A percentile compares a stretch with the other conserved stretches of the same genome.
Evolutionary conservation across 2,113 vertebrate genomes (phyloP).

Genomic region (Craseonycteris thonglongyai): DNA sequence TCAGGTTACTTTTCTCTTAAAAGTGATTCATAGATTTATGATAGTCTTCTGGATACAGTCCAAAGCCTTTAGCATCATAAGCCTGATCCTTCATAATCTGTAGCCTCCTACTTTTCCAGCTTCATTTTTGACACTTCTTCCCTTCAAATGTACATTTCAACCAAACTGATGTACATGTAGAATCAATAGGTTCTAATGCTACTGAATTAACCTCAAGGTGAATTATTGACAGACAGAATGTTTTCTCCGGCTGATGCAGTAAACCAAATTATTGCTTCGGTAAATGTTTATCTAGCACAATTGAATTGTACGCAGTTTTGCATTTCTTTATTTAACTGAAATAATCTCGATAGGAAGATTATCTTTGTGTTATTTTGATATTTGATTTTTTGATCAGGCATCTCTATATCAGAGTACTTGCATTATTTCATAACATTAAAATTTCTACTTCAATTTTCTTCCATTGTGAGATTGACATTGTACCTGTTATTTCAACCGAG

Average conservation of each 20-base stretch:
- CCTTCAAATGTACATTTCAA: neutral
- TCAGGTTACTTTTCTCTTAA: neutral
- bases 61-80: neutral
- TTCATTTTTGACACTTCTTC: neutral
- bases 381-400: conserved; percentile 11
- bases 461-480: neutral
- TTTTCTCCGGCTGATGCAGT: neutral
- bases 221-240: neutral
- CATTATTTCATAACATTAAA: neutral
- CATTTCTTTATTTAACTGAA: neutral
- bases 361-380: neutral
- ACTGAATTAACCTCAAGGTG: neutral
- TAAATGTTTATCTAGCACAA: neutral
- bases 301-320: neutral
- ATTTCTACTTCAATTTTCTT: conserved; percentile 1
- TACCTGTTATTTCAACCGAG: neutral
- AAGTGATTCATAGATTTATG: neutral
- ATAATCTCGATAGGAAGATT: neutral
- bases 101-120: neutral
- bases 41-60: neutral
- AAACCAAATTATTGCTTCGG: neutral
- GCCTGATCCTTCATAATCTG: neutral
- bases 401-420: neutral
- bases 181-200: neutral
- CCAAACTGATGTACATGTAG: neutral